phyloP scores from a whole-genome alignment of 2,113 vertebrate species.

The Ophthalmotilapia sp. region DNA sequence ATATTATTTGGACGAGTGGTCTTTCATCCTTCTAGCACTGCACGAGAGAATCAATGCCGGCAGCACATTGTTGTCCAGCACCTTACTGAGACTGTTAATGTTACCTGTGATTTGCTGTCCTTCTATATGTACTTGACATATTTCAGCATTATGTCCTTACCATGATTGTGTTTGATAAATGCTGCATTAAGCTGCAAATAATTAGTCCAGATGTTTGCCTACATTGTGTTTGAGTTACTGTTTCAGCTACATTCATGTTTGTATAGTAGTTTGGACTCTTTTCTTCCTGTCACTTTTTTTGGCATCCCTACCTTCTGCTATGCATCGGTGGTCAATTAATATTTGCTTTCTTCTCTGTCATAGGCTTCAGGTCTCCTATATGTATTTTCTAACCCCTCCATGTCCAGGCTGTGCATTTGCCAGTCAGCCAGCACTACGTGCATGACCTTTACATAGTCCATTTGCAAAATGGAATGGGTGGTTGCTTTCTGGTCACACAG shows the following conservation, averaged over 20 bases:
- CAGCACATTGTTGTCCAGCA: neutral
- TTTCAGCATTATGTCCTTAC: neutral
- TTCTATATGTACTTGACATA: neutral
- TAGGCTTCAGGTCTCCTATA: neutral
- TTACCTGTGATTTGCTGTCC: neutral
- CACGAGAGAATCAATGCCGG: neutral
- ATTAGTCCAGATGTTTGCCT: neutral
- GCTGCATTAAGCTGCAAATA: neutral
- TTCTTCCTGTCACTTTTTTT: neutral
- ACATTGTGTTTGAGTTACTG: neutral
- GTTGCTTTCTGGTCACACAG: neutral
- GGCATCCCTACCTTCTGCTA: neutral
- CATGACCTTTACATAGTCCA: neutral
- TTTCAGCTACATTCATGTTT: neutral
- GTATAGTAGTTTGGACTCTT: neutral
- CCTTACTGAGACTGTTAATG: neutral
- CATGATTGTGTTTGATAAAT: neutral
- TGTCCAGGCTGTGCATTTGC: neutral
- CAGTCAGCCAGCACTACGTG: neutral
- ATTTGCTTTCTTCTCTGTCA: neutral
- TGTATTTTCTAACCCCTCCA: neutral
- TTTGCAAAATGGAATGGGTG: neutral
- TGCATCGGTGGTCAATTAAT: neutral
- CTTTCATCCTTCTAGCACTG: neutral
- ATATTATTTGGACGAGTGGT: neutral